A percentile compares a stretch with the other conserved stretches of the same genome.
Conservation (phyloP, 2,888 invertebrate species). For the Ectobius pallidus region DNA sequence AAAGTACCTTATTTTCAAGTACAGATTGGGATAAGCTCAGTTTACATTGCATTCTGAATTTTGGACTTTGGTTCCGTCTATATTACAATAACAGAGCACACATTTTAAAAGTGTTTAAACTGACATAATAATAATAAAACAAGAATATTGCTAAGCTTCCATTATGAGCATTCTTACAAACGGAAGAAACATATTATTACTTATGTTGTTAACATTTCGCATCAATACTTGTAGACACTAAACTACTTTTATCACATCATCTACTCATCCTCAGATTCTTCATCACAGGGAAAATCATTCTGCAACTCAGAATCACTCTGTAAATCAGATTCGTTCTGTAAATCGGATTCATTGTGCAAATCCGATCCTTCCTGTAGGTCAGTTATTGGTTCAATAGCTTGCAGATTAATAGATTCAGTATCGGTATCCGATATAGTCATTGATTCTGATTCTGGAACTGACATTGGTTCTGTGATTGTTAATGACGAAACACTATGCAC, state of each 20-base stretch:
- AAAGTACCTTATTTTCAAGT: no score
- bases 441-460: no score
- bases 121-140: constrained; percentile 25
- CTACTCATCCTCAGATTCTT: not conserved
- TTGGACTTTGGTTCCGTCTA: not conserved
- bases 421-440: no score
- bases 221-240: not conserved
- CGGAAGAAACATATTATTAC: not conserved
- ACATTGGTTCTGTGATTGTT: no score
- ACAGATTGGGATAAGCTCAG: no score
- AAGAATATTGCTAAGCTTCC: constrained; percentile 8
- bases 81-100: constrained; percentile 7
- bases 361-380: no score
- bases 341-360: no score
- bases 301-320: not conserved
- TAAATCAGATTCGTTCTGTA: no score
- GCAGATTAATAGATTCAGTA: no score
- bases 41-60: no score
- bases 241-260: not conserved
- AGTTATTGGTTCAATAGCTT: no score
- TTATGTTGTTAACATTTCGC: not conserved
- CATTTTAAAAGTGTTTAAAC: not conserved
- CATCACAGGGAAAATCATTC: not conserved
- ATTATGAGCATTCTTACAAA: constrained; percentile 1
- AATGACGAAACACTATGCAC: not conserved